Conservation (phyloP, 2,888 invertebrate genomes). For the Synanthedon vespiformis region DNA sequence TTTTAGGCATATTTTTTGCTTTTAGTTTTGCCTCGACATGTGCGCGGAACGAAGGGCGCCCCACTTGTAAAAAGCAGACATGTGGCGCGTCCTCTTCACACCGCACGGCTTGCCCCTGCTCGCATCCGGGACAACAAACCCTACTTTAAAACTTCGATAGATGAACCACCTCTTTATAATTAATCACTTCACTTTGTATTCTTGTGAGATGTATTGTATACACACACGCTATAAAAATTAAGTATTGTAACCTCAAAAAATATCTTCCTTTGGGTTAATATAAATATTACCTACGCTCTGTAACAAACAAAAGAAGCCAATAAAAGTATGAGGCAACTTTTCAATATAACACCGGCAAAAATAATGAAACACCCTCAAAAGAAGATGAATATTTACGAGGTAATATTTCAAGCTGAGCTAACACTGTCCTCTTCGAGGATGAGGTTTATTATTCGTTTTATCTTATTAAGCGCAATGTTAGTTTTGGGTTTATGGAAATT, state of each 20-base stretch:
- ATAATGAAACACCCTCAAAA: conserved; percentile 4
- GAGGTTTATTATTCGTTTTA: conserved; percentile 21
- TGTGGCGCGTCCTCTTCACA: conserved; percentile 21
- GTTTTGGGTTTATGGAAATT: conserved; percentile 19
- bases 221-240: too few species aligned
- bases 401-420: conserved; percentile 21
- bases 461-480: conserved; percentile 18
- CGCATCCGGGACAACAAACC: conserved; percentile 30
- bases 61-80: conserved; percentile 29
- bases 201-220: too few species aligned
- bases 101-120: conserved; percentile 7
- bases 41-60: conserved; percentile 28
- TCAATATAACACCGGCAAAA: neutral
- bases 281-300: too few species aligned
- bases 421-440: conserved; percentile 14
- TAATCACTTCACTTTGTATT: too few species aligned
- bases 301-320: too few species aligned
- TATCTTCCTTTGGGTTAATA: too few species aligned
- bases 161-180: too few species aligned
- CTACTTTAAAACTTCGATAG: conserved; percentile 7
- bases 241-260: too few species aligned
- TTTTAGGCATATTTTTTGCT: neutral
- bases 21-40: conserved; percentile 16
- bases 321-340: neutral
- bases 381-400: conserved; percentile 22